Evolutionary conservation across 2,113 vertebrate species (phyloP).

Genomic region (Dipodomys merriami): DNA sequence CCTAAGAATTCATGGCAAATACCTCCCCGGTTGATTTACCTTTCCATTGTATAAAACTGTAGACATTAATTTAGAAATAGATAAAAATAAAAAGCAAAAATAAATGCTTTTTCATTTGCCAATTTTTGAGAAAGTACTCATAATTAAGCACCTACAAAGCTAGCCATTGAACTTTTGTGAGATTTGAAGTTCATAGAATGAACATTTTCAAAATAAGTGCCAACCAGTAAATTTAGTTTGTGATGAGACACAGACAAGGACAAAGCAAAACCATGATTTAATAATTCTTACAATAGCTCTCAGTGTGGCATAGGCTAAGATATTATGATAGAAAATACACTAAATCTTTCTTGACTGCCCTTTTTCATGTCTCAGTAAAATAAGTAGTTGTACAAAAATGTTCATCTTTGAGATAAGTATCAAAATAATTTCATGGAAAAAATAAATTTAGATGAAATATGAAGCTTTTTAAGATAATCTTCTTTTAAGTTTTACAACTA

Average conservation of each 20-base stretch:
- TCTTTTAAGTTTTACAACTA: conserved; percentile 34
- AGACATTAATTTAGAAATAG: neutral
- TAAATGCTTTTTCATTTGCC: neutral
- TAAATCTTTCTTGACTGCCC: conserved; percentile 67
- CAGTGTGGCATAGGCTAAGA: conserved; percentile 38
- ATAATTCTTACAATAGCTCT: conserved; percentile 53
- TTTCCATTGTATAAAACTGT: neutral
- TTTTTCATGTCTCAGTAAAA: conserved; percentile 70
- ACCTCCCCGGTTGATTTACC: neutral
- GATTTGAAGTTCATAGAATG: neutral
- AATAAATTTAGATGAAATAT: neutral
- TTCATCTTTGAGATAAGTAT: conserved; percentile 64
- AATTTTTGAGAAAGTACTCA: neutral
- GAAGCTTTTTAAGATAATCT: conserved; percentile 61
- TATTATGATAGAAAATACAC: neutral
- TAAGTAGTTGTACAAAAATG: conserved; percentile 59
- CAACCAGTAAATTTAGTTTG: conserved; percentile 32
- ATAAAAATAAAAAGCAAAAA: neutral
- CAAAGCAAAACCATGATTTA: conserved; percentile 58
- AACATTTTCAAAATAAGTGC: neutral
- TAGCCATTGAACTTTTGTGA: neutral
- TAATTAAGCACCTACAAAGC: neutral
- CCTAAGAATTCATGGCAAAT: neutral
- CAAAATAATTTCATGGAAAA: conserved; percentile 62
- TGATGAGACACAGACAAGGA: neutral